A percentile compares a stretch with the other conserved stretches of the same genome.
Evolutionary conservation across 23 tunicate species (phyloP).

Genomic region (Diplosoma virens): DNA sequence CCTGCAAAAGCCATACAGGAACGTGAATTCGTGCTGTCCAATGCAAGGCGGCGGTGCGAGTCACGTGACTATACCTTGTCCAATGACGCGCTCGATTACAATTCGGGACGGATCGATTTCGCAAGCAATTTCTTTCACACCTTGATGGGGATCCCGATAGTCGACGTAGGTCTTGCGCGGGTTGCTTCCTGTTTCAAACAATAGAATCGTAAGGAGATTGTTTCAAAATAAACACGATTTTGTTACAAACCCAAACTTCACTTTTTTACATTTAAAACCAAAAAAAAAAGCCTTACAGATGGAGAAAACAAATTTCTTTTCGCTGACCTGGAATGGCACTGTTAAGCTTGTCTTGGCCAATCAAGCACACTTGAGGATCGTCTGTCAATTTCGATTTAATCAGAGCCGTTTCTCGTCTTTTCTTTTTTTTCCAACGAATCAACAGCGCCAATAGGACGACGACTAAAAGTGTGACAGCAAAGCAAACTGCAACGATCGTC

Average conservation of each 20-base stretch:
- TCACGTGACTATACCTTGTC: slow-evolving; percentile 61
- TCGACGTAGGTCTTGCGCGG: slow-evolving; percentile 80
- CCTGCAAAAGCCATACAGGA: slow-evolving; percentile 53
- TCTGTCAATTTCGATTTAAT: too few species aligned
- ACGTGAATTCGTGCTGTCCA: background rate
- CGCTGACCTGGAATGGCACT: too few species aligned
- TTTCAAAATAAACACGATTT: too few species aligned
- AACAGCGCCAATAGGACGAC: background rate
- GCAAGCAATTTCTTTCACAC: slow-evolving; percentile 75
- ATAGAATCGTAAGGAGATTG: too few species aligned
- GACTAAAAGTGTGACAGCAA: background rate
- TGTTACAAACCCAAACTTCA: too few species aligned
- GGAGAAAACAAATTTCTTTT: too few species aligned
- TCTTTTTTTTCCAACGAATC: background rate
- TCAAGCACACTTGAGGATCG: too few species aligned
- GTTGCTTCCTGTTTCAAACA: too few species aligned
- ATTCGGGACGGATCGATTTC: slow-evolving; percentile 60
- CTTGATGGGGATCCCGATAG: slow-evolving; percentile 90
- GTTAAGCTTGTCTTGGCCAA: too few species aligned
- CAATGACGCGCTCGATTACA: slow-evolving; percentile 75
- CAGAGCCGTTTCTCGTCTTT: background rate
- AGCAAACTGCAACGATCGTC: background rate
- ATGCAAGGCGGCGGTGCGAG: background rate
- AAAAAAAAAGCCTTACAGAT: too few species aligned
- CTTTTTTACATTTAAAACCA: too few species aligned